phyloP scores from a whole-genome alignment of 2,113 vertebrate genomes.

The Oxyura jamaicensis region DNA sequence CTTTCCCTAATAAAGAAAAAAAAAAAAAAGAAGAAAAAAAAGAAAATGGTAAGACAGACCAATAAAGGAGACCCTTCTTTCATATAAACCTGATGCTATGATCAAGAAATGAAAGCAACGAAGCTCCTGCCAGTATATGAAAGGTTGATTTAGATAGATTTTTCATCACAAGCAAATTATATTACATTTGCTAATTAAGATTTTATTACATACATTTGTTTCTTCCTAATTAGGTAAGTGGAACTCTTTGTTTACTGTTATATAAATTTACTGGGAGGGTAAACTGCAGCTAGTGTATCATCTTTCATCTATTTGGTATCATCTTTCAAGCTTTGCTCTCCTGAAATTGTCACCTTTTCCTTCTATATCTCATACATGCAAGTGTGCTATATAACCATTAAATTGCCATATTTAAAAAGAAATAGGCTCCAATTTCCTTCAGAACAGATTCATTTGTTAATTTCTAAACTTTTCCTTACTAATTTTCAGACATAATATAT shows the following conservation, averaged over 20 bases:
- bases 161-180: constrained; percentile 47
- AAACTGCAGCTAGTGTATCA: not conserved
- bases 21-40: not conserved
- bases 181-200: constrained; percentile 32
- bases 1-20: not conserved
- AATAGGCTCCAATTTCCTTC: not conserved
- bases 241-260: constrained; percentile 39
- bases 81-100: not conserved
- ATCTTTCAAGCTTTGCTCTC: not conserved
- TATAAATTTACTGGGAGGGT: constrained; percentile 11
- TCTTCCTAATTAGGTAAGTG: constrained; percentile 37
- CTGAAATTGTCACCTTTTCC: constrained; percentile 35
- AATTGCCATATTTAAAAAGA: not conserved
- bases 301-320: not conserved
- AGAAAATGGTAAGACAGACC: not conserved
- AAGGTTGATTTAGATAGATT: constrained; percentile 20
- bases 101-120: not conserved
- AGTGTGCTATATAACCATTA: not conserved
- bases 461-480: constrained; percentile 10
- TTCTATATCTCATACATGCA: not conserved
- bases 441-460: constrained; percentile 46
- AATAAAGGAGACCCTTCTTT: not conserved
- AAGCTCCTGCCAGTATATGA: not conserved
- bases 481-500: not conserved
- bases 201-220: constrained; percentile 55